These are phyloP conservation scores for Paraescarpia echinospica DNA, from an alignment of 1,140 invertebrate species.

Conservation along the genomic window DNA sequence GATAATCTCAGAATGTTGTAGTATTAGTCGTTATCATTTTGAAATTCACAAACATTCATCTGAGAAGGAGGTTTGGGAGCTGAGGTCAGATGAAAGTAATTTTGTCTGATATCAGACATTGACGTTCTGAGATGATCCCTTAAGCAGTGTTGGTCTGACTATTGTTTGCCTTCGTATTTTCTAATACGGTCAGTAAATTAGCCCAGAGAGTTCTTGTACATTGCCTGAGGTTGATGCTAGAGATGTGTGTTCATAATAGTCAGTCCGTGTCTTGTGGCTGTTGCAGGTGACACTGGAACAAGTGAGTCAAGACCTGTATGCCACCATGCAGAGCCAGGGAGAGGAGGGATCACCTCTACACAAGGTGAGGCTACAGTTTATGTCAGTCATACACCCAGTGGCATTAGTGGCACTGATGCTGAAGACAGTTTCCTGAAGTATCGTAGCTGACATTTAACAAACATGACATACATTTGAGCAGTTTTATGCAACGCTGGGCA, in stretches of 20 bases:
- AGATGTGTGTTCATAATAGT: background rate
- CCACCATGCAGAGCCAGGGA: conserved; percentile 11
- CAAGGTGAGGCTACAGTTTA: background rate
- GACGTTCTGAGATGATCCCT: too few relatives aligned
- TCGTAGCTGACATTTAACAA: too few relatives aligned
- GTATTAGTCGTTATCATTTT: too few relatives aligned
- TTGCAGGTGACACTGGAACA: conserved; percentile 23
- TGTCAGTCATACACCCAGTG: background rate
- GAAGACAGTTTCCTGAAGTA: too few relatives aligned
- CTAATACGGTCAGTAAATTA: background rate
- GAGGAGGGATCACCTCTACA: background rate
- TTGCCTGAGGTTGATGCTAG: background rate
- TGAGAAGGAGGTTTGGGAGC: too few relatives aligned
- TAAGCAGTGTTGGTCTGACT: background rate
- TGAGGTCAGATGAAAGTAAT: too few relatives aligned
- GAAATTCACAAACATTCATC: too few relatives aligned
- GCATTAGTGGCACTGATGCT: background rate
- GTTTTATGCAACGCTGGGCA: background rate
- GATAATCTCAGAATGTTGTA: too few relatives aligned
- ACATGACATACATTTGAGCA: background rate
- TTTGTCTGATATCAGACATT: too few relatives aligned
- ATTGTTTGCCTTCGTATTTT: background rate
- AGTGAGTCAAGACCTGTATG: conserved; percentile 22
- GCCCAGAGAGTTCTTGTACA: conserved; percentile 25
- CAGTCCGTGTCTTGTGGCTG: background rate